These are phyloP conservation scores for Gasterosteus nipponicus DNA, from an alignment of 2,113 vertebrate species.

Conservation along the genomic window DNA sequence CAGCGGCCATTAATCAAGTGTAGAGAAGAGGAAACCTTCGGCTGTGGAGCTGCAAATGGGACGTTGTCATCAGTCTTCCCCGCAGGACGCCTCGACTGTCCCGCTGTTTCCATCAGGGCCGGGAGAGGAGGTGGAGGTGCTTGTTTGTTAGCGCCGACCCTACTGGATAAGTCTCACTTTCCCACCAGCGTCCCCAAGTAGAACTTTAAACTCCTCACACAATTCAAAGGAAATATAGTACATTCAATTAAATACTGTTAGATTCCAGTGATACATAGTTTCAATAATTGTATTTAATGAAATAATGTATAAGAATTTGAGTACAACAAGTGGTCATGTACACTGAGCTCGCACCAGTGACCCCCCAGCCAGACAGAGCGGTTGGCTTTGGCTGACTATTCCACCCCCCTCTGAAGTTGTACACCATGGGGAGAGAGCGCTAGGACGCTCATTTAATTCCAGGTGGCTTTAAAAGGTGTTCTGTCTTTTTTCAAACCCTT, in stretches of 20 bases:
- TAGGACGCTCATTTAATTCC: neutral
- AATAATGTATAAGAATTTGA: neutral
- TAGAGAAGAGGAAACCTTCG: slow-evolving; percentile 1
- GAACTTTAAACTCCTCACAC: no score
- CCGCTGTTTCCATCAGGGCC: slow-evolving; percentile 81
- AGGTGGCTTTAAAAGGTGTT: neutral
- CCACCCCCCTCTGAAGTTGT: no score
- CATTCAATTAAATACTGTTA: no score
- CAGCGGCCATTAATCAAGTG: slow-evolving; percentile 51
- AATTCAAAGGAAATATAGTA: no score
- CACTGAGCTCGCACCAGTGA: no score
- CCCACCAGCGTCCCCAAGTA: no score
- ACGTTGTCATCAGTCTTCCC: slow-evolving; percentile 83
- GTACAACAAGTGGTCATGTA: neutral
- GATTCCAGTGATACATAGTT: no score
- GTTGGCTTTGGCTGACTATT: no score
- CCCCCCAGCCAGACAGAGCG: no score
- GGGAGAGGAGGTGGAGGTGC: slow-evolving; percentile 14
- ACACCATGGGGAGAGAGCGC: neutral
- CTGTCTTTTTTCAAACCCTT: neutral
- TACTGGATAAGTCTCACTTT: no score
- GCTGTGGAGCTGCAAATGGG: slow-evolving; percentile 79
- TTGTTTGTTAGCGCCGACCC: no score
- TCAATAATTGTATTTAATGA: neutral
- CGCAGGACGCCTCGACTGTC: slow-evolving; percentile 75